These are phyloP conservation scores for Pollenia labialis DNA, from an alignment of 2,888 invertebrate genomes.

Conservation along the genomic window DNA sequence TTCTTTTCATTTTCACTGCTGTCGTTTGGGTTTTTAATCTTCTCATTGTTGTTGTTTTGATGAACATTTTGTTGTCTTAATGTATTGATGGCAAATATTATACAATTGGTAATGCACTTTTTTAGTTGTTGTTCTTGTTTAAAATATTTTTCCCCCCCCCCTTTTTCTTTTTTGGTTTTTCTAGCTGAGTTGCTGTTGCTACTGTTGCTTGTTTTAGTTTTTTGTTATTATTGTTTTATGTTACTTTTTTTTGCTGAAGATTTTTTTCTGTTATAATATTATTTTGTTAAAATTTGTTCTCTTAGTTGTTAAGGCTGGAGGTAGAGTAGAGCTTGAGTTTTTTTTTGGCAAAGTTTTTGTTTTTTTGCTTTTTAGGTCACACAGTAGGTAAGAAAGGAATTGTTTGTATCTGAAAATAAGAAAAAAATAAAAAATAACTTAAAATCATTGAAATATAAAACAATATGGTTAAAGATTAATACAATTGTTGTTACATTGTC, in stretches of 20 bases:
- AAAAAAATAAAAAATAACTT: background rate
- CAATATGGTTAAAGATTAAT: constrained; percentile 53
- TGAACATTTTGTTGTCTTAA: constrained; percentile 79
- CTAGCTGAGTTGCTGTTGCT: background rate
- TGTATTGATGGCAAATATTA: constrained; percentile 84
- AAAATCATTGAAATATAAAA: constrained; percentile 26
- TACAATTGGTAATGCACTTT: constrained; percentile 77
- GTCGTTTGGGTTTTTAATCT: constrained; percentile 80
- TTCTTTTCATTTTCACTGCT: constrained; percentile 82
- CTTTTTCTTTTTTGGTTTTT: constrained; percentile 11
- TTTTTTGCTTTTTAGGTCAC: constrained; percentile 66
- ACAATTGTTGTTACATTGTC: constrained; percentile 66
- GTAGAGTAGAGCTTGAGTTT: constrained; percentile 55
- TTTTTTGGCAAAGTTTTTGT: constrained; percentile 43
- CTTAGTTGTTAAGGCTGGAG: constrained; percentile 50
- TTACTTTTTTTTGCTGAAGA: constrained; percentile 49
- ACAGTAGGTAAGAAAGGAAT: constrained; percentile 65
- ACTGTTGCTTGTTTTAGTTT: constrained; percentile 33
- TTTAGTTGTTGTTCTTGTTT: constrained; percentile 59
- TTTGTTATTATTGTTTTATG: constrained; percentile 58
- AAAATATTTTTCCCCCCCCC: constrained; percentile 21
- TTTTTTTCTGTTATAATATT: constrained; percentile 2
- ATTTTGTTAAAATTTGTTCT: constrained; percentile 28
- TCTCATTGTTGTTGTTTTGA: constrained; percentile 76
- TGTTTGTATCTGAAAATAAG: constrained; percentile 52